Evolutionary conservation across 2,797 vertebrate species (phyloP).

Genomic region (Gobio occitaniae): DNA sequence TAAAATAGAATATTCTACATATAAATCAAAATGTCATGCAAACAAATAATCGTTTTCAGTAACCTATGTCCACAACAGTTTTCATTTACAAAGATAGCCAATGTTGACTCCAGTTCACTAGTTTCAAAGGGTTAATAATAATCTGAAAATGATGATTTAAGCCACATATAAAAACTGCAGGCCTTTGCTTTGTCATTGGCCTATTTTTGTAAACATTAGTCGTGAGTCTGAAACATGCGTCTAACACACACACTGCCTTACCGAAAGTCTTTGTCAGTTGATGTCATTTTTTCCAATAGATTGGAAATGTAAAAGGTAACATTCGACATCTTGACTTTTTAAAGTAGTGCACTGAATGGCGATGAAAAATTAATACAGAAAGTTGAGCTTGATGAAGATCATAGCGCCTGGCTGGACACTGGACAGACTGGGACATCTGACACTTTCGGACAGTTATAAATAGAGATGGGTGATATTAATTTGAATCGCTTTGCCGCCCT

Average conservation of each 20-base stretch:
- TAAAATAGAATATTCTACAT: background rate
- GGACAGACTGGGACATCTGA: slow-evolving; percentile 71
- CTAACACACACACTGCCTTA: slow-evolving; percentile 66
- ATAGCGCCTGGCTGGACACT: slow-evolving; percentile 59
- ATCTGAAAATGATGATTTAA: background rate
- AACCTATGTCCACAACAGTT: background rate
- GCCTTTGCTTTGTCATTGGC: slow-evolving; percentile 1
- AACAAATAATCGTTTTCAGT: background rate
- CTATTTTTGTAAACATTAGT: slow-evolving; percentile 56
- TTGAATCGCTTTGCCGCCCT: slow-evolving; percentile 45
- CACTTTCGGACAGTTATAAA: slow-evolving; percentile 73
- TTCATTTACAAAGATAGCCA: background rate
- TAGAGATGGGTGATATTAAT: slow-evolving; percentile 64
- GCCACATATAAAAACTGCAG: background rate
- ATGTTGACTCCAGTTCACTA: background rate
- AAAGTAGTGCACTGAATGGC: slow-evolving; percentile 22
- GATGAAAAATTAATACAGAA: background rate
- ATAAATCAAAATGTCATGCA: background rate
- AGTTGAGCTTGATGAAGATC: slow-evolving; percentile 40
- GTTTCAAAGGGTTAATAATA: background rate
- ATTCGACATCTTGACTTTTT: slow-evolving; percentile 81
- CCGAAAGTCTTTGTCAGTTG: slow-evolving; percentile 97
- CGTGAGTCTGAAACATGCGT: slow-evolving; percentile 61
- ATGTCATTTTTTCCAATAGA: slow-evolving; percentile 97
- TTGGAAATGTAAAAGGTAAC: slow-evolving; percentile 92